A percentile compares a stretch with the other conserved stretches of the same genome.
phyloP scores from a whole-genome alignment of 2,113 vertebrate species.

The Corynorhinus townsendii region DNA sequence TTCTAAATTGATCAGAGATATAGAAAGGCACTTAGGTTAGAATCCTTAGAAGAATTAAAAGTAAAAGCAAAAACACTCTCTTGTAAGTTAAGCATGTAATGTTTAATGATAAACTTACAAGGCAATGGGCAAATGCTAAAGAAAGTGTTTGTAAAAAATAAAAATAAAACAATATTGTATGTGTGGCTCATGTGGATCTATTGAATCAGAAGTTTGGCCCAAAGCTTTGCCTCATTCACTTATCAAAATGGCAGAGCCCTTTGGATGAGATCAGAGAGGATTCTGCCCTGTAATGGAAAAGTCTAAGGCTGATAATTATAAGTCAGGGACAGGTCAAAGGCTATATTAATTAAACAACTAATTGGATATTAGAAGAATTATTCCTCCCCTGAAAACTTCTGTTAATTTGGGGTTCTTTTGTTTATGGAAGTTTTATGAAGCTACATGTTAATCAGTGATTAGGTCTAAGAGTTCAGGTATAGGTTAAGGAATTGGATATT shows the following conservation, averaged over 20 bases:
- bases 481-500: not conserved
- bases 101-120: not conserved
- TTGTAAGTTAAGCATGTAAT: not conserved
- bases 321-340: not conserved
- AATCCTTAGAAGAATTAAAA: not conserved
- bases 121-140: accelerated
- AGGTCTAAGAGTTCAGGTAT: not conserved
- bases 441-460: not conserved
- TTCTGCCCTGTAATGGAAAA: not conserved
- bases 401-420: not conserved
- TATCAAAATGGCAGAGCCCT: not conserved
- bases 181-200: accelerated
- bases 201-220: not conserved
- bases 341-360: not conserved
- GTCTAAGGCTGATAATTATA: not conserved
- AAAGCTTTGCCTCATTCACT: not conserved
- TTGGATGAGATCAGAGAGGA: not conserved
- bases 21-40: not conserved
- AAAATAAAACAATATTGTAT: accelerated
- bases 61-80: not conserved
- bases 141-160: not conserved
- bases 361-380: not conserved
- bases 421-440: not conserved
- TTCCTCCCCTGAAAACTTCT: not conserved
- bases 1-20: not conserved